phyloP scores from a whole-genome alignment of 2,888 invertebrate species.

The Lepidonotus clava region DNA sequence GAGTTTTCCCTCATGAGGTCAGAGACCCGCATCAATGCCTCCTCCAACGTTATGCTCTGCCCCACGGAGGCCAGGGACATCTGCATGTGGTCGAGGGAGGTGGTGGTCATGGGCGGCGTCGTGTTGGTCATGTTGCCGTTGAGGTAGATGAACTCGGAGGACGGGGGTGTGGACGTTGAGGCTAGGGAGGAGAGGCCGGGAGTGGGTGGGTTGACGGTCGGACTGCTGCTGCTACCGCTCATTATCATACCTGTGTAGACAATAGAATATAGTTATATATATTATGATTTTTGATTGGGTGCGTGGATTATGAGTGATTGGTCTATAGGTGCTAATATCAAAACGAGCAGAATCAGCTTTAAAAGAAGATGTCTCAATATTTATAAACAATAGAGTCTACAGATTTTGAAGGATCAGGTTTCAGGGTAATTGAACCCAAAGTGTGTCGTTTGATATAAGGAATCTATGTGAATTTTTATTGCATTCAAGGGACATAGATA shows the following conservation, averaged over 20 bases:
- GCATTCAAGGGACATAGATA: too few species aligned
- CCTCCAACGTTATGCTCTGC: not conserved
- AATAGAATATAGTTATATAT: not conserved
- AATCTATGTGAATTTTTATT: too few species aligned
- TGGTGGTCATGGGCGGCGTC: slow-evolving; percentile 8
- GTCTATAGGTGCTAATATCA: not conserved
- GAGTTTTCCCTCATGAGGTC: slow-evolving; percentile 13
- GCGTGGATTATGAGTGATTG: not conserved
- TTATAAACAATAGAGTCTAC: not conserved
- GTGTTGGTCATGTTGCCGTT: slow-evolving; percentile 53
- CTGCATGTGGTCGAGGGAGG: slow-evolving; percentile 30
- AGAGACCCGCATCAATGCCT: not conserved
- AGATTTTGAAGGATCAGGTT: not conserved
- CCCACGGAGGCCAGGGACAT: not conserved
- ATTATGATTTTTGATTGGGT: not conserved
- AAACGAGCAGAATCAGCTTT: not conserved
- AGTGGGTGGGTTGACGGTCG: slow-evolving; percentile 42
- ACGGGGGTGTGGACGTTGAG: slow-evolving; percentile 29
- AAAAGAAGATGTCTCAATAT: not conserved
- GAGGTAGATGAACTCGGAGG: slow-evolving; percentile 37
- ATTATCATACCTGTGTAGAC: not conserved
- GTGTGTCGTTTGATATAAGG: too few species aligned
- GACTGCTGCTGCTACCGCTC: slow-evolving; percentile 34
- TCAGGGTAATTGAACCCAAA: not conserved
- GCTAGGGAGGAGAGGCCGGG: slow-evolving; percentile 52